Evolutionary conservation across 2,888 invertebrate species (phyloP).

Genomic region (Lasius platythorax): DNA sequence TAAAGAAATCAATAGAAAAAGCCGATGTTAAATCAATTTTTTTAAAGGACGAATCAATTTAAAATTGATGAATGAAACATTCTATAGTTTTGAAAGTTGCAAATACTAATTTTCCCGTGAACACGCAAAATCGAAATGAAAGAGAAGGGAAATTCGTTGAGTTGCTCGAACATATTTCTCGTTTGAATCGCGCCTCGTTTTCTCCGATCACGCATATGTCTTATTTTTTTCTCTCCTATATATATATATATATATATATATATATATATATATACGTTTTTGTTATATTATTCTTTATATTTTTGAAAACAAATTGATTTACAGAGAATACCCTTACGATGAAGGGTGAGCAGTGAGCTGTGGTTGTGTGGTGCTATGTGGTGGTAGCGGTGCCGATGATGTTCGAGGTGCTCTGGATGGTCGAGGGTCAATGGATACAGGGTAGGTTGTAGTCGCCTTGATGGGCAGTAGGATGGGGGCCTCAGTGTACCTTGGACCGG

Average conservation of each 20-base stretch:
- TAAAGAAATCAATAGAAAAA: background rate
- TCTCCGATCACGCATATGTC: background rate
- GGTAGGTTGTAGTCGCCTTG: slow-evolving; percentile 84
- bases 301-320: slow-evolving; percentile 48
- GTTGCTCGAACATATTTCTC: background rate
- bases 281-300: background rate
- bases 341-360: slow-evolving; percentile 85
- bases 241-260: background rate
- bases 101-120: background rate
- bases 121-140: background rate
- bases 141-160: background rate
- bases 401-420: slow-evolving; percentile 84
- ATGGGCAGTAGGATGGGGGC: slow-evolving; percentile 84
- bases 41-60: background rate
- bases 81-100: background rate
- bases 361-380: slow-evolving; percentile 85
- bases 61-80: background rate
- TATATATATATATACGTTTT: background rate
- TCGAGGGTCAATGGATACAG: slow-evolving; percentile 82
- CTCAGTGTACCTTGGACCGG: slow-evolving; percentile 93
- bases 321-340: slow-evolving; percentile 82
- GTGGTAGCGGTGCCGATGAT: slow-evolving; percentile 84
- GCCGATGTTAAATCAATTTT: background rate
- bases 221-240: background rate
- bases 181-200: background rate